Conservation (phyloP, 2,797 vertebrate genomes). For the Lacerta agilis region DNA sequence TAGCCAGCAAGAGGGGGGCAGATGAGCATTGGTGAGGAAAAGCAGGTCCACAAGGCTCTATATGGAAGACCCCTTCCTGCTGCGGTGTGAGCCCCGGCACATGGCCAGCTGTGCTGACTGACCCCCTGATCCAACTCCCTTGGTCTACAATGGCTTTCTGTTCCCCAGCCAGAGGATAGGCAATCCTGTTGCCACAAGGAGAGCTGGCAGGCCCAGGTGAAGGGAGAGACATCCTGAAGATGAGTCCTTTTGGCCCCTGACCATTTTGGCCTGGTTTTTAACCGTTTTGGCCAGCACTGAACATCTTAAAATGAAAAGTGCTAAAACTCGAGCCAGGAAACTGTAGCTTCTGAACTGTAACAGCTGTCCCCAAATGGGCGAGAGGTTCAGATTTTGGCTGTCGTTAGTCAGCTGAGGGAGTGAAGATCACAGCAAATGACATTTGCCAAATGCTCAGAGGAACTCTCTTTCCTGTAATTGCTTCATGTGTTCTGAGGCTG, state of each 20-base stretch:
- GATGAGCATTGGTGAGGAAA: too few relatives aligned
- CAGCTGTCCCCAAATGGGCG: neutral
- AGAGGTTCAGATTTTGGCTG: neutral
- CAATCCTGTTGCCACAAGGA: neutral
- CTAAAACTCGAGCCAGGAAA: neutral
- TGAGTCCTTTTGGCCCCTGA: neutral
- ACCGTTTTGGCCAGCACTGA: neutral
- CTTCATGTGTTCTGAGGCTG: neutral
- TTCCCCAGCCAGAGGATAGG: neutral
- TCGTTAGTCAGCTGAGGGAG: neutral
- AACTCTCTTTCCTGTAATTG: neutral
- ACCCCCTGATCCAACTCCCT: neutral
- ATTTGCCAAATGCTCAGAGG: neutral
- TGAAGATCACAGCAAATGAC: neutral
- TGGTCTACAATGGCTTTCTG: too few relatives aligned
- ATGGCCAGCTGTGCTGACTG: neutral
- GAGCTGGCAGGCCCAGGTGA: neutral
- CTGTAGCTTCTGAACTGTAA: neutral
- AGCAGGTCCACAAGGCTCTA: neutral
- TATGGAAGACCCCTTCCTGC: neutral
- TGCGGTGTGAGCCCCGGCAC: neutral
- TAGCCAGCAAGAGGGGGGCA: too few relatives aligned
- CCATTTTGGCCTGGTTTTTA: neutral
- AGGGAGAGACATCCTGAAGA: neutral
- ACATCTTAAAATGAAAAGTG: neutral